Conservation (phyloP, 1,140 invertebrate species). For the Coenobita brevimanus region DNA sequence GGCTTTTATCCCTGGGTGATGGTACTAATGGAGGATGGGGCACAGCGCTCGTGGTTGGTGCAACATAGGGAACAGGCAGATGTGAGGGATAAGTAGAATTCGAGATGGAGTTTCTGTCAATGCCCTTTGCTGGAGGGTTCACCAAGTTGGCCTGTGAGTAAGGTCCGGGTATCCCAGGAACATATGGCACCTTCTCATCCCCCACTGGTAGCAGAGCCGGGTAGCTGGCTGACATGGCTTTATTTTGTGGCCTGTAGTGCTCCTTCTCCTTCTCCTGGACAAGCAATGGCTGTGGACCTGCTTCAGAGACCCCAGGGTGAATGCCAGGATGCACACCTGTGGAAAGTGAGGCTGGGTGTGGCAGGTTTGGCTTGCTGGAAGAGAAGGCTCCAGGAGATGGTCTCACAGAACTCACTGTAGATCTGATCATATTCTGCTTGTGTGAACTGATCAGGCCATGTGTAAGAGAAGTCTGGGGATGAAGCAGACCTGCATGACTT, state of each 20-base stretch:
- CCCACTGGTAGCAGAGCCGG: constrained; percentile 70
- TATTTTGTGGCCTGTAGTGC: not conserved
- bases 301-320: not conserved
- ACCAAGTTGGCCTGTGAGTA: constrained; percentile 75
- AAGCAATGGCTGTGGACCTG: not conserved
- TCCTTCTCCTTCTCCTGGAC: constrained; percentile 51
- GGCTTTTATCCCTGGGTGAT: constrained; percentile 28
- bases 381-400: not conserved
- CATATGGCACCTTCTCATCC: constrained; percentile 86
- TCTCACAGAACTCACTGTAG: not conserved
- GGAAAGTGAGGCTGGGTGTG: no score
- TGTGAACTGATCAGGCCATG: constrained; percentile 8
- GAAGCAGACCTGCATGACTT: constrained; percentile 4
- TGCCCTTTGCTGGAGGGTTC: constrained; percentile 5
- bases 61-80: not conserved
- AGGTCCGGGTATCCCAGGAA: constrained; percentile 90
- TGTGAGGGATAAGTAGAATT: constrained; percentile 25
- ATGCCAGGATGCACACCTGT: no score
- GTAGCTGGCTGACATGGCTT: constrained; percentile 16
- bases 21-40: constrained; percentile 22
- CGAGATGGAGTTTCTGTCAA: constrained; percentile 17
- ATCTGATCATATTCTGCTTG: constrained; percentile 10
- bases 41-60: constrained; percentile 9
- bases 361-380: not conserved
- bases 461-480: not conserved